Evolutionary conservation across 2,888 invertebrate genomes (phyloP), one percentile per base, ranked within the genome.

Genomic region (Yponomeuta evonymella): DNA sequence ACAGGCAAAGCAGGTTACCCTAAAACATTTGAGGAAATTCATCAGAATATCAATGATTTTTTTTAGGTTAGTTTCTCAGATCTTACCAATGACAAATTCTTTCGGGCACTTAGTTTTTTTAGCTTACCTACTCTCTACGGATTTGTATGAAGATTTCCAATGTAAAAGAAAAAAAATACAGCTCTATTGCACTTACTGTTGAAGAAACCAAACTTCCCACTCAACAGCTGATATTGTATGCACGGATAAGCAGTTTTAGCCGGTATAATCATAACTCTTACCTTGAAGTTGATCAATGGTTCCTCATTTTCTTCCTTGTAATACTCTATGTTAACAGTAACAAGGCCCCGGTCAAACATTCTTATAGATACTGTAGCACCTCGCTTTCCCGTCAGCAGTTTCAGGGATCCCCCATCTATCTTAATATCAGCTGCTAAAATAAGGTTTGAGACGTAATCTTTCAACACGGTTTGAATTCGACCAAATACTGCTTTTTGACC

Each of bases 271-370:
- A 64, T 64, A 71, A 10, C 33, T 73, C 86, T 88, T 94, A 97
- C 97, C 94, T 97, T 96, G 87, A 95, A 95, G 76, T 93, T 94
- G 78, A 97, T 90, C 73, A 96, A 82, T 63, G 95, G 94, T 75
- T 95, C 95, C 79, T 96, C 95, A 74, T 94, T 94, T 72, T 96
- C 95, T 73, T 93, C 94, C 83, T 95, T 95, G 83, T 94, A 97
- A 89, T 96, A 97, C 82, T 97, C 97, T 79, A 97, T 94, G 84
- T 96, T 97, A 76, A 97, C 91, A 62, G 97, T 96, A 72, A 97
- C 93, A 75, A 97, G 90, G 71, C 97, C 97, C 78, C 95, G 94
- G 68, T 94, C 93, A 79, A 95, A 97, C 75, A 96, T 93, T 81
- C 97, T 93, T 67, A 96, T 92, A 48, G 95, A 95, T 48, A 96